Evolutionary conservation across 2,113 vertebrate species (phyloP).

Genomic region (Gymnarchus niloticus): DNA sequence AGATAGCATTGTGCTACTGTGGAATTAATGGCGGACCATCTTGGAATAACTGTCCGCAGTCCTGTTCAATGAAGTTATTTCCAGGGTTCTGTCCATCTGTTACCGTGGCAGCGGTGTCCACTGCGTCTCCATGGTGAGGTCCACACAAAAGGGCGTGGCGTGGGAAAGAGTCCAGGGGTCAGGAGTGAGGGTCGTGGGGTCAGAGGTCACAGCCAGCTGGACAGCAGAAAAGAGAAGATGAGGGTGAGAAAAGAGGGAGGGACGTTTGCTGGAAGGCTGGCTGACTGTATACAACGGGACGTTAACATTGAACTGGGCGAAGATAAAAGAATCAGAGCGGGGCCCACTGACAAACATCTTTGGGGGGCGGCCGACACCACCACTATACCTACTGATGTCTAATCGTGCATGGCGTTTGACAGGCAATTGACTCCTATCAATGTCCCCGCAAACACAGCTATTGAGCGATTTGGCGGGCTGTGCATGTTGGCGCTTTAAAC

Average conservation of each 20-base stretch:
- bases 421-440: conserved; percentile 64
- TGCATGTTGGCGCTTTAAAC: conserved; percentile 31
- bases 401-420: conserved; percentile 59
- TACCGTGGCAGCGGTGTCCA: conserved; percentile 65
- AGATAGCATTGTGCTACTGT: conserved; percentile 46
- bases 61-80: conserved; percentile 65
- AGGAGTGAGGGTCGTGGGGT: conserved; percentile 64
- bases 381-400: conserved; percentile 47
- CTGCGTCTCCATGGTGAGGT: conserved; percentile 63
- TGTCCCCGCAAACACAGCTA: conserved; percentile 47
- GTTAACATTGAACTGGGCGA: conserved; percentile 68
- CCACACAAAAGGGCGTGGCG: conserved; percentile 71
- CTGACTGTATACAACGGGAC: conserved; percentile 58
- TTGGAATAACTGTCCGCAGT: conserved; percentile 42
- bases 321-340: conserved; percentile 23
- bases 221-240: conserved; percentile 67
- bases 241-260: conserved; percentile 67
- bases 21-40: conserved; percentile 34
- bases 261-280: conserved; percentile 42
- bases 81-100: conserved; percentile 68
- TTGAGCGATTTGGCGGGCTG: conserved; percentile 42
- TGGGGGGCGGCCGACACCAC: conserved; percentile 41
- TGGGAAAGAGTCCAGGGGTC: conserved; percentile 71
- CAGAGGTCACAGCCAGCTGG: conserved; percentile 70
- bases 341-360: conserved; percentile 39